phyloP scores from a whole-genome alignment of 2,113 vertebrate genomes.

The Rhinogobius similis region DNA sequence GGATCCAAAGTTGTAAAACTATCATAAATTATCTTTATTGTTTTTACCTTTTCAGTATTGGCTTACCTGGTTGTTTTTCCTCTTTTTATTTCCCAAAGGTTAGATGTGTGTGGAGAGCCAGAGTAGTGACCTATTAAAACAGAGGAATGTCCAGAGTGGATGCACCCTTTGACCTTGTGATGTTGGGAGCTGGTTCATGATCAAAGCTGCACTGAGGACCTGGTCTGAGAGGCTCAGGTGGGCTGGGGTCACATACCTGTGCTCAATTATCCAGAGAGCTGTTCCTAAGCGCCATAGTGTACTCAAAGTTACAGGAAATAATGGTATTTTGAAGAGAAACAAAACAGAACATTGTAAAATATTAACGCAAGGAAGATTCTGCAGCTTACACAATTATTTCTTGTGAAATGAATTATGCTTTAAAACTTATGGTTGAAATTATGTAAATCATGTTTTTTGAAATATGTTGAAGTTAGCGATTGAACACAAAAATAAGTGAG shows the following conservation, averaged over 20 bases:
- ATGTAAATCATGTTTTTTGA: no score
- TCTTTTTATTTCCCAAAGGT: background rate
- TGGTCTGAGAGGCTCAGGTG: constrained; percentile 8
- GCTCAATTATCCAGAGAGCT: constrained; percentile 36
- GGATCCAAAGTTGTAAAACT: background rate
- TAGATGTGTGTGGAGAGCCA: constrained; percentile 32
- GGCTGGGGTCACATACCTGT: constrained; percentile 48
- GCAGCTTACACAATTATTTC: background rate
- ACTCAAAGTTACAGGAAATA: constrained; percentile 25
- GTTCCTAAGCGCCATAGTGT: constrained; percentile 9
- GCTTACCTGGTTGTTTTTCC: background rate
- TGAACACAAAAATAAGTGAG: background rate
- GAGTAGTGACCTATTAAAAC: constrained; percentile 73
- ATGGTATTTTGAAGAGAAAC: constrained; percentile 15
- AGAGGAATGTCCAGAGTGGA: constrained; percentile 65
- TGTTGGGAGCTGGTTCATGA: constrained; percentile 64
- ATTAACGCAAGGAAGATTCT: constrained; percentile 26
- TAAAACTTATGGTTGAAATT: no score
- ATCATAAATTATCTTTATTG: background rate
- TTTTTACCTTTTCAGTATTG: background rate
- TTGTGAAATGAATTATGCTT: background rate
- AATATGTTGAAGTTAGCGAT: no score
- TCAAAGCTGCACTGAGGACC: constrained; percentile 57
- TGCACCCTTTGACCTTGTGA: constrained; percentile 63
- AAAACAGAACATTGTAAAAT: constrained; percentile 42